phyloP scores from a whole-genome alignment of 1,140 invertebrate genomes.

The Hycleus phaleratus region DNA sequence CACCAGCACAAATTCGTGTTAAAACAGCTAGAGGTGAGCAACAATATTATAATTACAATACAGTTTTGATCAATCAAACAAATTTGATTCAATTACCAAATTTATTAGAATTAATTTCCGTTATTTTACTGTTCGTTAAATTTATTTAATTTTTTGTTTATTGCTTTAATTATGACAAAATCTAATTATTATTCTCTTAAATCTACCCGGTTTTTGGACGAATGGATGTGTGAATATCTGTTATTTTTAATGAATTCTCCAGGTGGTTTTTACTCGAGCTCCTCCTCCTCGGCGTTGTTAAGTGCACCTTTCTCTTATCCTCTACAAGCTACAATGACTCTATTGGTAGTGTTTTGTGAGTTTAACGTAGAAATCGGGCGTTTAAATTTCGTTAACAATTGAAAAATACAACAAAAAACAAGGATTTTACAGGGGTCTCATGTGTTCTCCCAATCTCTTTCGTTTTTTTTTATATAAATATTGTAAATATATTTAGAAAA shows the following conservation, averaged over 20 bases:
- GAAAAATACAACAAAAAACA: slow-evolving; percentile 6
- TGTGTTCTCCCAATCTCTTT: slow-evolving; percentile 1
- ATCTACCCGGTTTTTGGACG: neutral
- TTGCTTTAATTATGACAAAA: neutral
- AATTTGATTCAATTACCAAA: slow-evolving; percentile 1
- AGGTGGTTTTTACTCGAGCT: slow-evolving; percentile 24
- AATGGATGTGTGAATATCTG: neutral
- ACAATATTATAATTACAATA: slow-evolving; percentile 35
- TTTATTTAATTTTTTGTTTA: neutral
- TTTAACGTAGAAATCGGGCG: slow-evolving; percentile 11
- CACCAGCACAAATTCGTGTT: slow-evolving; percentile 63
- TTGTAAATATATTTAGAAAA: slow-evolving; percentile 7
- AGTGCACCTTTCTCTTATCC: slow-evolving; percentile 17
- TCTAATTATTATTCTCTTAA: neutral
- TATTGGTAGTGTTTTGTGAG: slow-evolving; percentile 22
- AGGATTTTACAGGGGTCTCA: slow-evolving; percentile 1
- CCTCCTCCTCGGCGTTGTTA: slow-evolving; percentile 2
- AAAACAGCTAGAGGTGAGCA: slow-evolving; percentile 78
- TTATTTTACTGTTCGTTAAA: neutral
- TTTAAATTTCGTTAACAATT: no score
- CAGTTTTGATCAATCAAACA: slow-evolving; percentile 8
- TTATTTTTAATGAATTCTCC: slow-evolving; percentile 13
- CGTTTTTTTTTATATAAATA: neutral
- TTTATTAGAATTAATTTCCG: neutral
- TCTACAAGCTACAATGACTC: slow-evolving; percentile 26